phyloP scores from a whole-genome alignment of 2,113 vertebrate genomes.

The Condylura cristata region DNA sequence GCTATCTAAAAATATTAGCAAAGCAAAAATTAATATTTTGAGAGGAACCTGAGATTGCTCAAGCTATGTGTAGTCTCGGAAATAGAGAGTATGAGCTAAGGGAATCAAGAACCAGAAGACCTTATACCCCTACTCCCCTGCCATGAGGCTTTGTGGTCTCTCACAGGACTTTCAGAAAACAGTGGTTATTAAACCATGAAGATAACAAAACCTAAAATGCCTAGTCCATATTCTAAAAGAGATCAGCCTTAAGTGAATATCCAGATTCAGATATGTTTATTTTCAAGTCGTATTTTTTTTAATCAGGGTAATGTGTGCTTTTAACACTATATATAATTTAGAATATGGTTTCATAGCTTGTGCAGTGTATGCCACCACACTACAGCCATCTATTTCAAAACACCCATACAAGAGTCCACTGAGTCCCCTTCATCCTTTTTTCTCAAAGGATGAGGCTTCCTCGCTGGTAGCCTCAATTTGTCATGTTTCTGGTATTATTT shows the following conservation, averaged over 20 bases:
- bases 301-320: no score
- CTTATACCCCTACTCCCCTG: neutral
- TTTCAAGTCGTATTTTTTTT: no score
- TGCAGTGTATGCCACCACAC: no score
- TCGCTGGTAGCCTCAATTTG: no score
- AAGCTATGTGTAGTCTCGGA: neutral
- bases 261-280: no score
- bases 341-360: no score
- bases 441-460: no score
- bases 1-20: neutral
- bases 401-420: no score
- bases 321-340: no score
- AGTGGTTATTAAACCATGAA: neutral
- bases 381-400: no score
- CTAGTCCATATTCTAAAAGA: neutral
- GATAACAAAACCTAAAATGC: neutral
- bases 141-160: neutral
- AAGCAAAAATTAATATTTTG: neutral
- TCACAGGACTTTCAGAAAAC: neutral
- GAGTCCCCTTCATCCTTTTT: no score
- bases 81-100: neutral
- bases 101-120: neutral
- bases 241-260: neutral
- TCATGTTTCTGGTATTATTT: no score
- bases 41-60: neutral